A percentile compares a stretch with the other conserved stretches of the same genome.
Evolutionary conservation across 2,113 vertebrate species (phyloP).

Genomic region (Turdus rufiventris): DNA sequence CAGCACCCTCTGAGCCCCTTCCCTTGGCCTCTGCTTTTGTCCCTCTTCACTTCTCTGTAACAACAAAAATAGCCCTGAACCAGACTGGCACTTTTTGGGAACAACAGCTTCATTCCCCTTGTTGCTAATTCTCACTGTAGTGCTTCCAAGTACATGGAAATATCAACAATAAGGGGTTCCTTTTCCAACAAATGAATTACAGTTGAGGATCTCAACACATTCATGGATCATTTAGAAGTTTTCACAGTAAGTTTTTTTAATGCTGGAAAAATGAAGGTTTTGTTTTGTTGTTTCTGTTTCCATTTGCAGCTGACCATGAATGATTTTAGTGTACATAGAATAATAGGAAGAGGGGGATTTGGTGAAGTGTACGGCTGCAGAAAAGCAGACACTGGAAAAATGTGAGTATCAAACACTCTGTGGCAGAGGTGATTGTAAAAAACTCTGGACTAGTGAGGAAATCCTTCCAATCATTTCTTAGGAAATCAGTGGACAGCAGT

Average conservation of each 20-base stretch:
- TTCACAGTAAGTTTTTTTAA: not conserved
- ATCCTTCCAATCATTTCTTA: not conserved
- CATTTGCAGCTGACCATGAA: conserved; percentile 92
- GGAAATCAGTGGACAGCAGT: not conserved
- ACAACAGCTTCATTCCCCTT: rapidly evolving
- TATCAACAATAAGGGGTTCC: not conserved
- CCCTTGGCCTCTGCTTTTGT: not conserved
- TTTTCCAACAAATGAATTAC: not conserved
- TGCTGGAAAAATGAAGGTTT: not conserved
- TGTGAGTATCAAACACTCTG: conserved; percentile 74
- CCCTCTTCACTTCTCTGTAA: not conserved
- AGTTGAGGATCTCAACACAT: not conserved
- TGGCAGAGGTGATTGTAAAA: not conserved
- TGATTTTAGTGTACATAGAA: conserved; percentile 98
- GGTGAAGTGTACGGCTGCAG: conserved; percentile 98
- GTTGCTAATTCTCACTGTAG: not conserved
- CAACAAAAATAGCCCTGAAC: rapidly evolving
- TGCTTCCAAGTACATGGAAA: not conserved
- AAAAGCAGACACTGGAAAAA: conserved; percentile 98
- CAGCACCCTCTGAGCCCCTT: not conserved
- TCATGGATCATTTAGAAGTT: not conserved
- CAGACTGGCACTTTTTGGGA: not conserved
- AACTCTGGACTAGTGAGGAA: not conserved
- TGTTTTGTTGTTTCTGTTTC: not conserved
- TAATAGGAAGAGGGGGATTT: conserved; percentile 95